Conservation (phyloP, 2,888 invertebrate species). For the Antitype chi region DNA sequence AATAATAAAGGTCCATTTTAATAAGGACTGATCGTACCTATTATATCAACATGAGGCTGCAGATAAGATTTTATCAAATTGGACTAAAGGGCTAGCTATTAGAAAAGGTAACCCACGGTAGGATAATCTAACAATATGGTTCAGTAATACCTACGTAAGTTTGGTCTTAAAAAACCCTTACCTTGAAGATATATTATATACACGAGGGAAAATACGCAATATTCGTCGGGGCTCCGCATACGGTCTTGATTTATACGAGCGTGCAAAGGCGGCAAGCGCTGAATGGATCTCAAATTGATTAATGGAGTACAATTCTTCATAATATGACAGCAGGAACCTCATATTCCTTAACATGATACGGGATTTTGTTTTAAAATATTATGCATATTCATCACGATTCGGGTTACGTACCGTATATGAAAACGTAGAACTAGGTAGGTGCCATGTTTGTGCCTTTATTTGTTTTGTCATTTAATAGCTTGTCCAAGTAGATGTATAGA, state of each 20-base stretch:
- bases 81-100: background rate
- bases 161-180: conserved; percentile 37
- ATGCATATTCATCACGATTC: conserved; percentile 36
- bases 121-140: conserved; percentile 18
- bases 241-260: conserved; percentile 56
- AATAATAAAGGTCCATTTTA: conserved; percentile 10
- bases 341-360: conserved; percentile 40
- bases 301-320: conserved; percentile 61
- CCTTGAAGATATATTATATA: conserved; percentile 43
- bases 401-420: conserved; percentile 28
- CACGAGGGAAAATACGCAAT: conserved; percentile 45
- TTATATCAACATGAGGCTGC: conserved; percentile 1
- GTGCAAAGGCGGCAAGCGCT: conserved; percentile 28
- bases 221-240: conserved; percentile 40
- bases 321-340: conserved; percentile 44
- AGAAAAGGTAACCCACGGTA: background rate
- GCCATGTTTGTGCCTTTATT: conserved; percentile 11
- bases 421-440: background rate
- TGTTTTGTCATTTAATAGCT: conserved; percentile 35
- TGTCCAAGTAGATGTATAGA: conserved; percentile 18
- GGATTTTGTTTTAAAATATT: conserved; percentile 49
- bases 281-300: conserved; percentile 57
- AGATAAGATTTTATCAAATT: conserved; percentile 26
- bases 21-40: conserved; percentile 2
- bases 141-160: conserved; percentile 26